Percentiles rank a stretch among this genome's conserved stretches.
phyloP scores from a whole-genome alignment of 2,888 invertebrate genomes.

The Limnephilus marmoratus region DNA sequence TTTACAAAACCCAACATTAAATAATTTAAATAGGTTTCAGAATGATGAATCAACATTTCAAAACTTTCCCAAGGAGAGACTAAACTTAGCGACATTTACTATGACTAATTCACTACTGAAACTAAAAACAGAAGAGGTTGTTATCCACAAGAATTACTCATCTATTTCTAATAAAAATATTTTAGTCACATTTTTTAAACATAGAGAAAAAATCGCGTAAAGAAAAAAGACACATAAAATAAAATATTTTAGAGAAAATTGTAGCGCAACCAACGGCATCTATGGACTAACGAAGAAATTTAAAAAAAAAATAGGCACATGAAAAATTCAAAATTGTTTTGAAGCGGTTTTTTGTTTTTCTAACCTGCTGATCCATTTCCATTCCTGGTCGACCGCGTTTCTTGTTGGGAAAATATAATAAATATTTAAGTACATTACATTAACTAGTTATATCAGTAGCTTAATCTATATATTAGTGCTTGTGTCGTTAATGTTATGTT shows the following conservation, averaged over 20 bases:
- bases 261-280: conserved; percentile 52
- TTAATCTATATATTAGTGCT: not conserved
- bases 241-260: conserved; percentile 40
- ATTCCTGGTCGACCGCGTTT: conserved; percentile 82
- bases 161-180: conserved; percentile 49
- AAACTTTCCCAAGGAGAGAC: not conserved
- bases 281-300: conserved; percentile 49
- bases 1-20: not conserved
- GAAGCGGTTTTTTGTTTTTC: conserved; percentile 68
- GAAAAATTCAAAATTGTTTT: conserved; percentile 57
- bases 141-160: conserved; percentile 54
- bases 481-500: not conserved
- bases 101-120: conserved; percentile 42
- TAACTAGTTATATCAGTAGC: not conserved
- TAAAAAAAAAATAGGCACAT: conserved; percentile 62
- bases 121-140: conserved; percentile 29
- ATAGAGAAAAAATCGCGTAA: conserved; percentile 53
- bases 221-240: conserved; percentile 47
- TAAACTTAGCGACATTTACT: conserved; percentile 40
- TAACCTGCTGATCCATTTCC: conserved; percentile 88
- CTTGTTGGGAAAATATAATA: conserved; percentile 62
- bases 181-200: conserved; percentile 57
- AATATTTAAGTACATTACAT: not conserved
- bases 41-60: not conserved
- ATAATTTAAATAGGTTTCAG: not conserved